Conservation (phyloP, 2,888 invertebrate genomes). For the Itoplectis maculator region DNA sequence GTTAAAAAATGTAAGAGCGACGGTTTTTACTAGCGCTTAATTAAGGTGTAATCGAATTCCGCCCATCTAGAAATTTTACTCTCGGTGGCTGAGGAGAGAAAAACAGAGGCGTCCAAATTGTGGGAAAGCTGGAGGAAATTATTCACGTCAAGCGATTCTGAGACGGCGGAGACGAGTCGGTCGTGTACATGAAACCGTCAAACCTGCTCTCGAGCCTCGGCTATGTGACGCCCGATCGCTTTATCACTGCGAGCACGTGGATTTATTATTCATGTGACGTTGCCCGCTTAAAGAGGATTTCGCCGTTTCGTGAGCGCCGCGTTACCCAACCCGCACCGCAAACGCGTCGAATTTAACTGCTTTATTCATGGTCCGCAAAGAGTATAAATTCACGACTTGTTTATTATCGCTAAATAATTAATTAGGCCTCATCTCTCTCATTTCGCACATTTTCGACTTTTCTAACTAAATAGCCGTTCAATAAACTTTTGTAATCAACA, state of each 20-base stretch:
- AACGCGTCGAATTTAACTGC: constrained; percentile 23
- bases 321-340: constrained; percentile 4
- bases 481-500: background rate
- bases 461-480: no score
- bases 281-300: constrained; percentile 44
- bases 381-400: background rate
- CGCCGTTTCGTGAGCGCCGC: constrained; percentile 42
- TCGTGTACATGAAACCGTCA: constrained; percentile 24
- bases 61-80: background rate
- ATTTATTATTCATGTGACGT: constrained; percentile 61
- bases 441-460: background rate
- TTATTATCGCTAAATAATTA: constrained; percentile 21
- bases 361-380: constrained; percentile 12
- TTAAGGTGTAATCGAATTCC: no score
- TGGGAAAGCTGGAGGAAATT: constrained; percentile 50
- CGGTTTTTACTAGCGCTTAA: no score
- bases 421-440: background rate
- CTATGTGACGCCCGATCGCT: constrained; percentile 52
- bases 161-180: constrained; percentile 27
- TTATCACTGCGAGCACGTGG: constrained; percentile 40
- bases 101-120: background rate
- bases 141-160: constrained; percentile 44
- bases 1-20: no score
- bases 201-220: constrained; percentile 18
- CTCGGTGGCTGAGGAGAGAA: background rate